Percentiles rank a stretch among this genome's conserved stretches.
Evolutionary conservation across 2,888 invertebrate species (phyloP).

Genomic region (Tipula helvola): DNA sequence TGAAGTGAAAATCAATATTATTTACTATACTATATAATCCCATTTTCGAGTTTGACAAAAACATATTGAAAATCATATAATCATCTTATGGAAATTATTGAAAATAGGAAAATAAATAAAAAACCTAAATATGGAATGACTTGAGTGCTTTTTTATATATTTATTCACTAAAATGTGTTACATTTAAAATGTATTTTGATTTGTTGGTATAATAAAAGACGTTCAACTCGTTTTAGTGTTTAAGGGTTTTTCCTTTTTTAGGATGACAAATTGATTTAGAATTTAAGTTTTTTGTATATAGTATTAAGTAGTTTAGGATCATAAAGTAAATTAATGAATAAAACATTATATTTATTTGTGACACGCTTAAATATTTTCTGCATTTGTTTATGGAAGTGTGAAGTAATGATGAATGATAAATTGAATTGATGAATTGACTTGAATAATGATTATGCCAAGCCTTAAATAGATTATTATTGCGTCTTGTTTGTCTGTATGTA

Average conservation of each 20-base stretch:
- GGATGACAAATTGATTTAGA: not conserved
- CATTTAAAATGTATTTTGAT: not conserved
- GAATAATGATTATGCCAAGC: not conserved
- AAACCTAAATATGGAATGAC: not conserved
- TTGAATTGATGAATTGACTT: not conserved
- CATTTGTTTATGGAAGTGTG: not conserved
- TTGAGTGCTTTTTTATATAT: not conserved
- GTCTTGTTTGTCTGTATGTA: not conserved
- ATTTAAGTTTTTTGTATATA: not conserved
- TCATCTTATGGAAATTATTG: not conserved
- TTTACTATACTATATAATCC: not conserved
- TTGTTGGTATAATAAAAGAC: not conserved
- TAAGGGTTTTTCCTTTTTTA: not conserved
- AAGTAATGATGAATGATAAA: not conserved
- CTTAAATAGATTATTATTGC: not conserved
- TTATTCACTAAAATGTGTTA: not conserved
- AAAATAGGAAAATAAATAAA: not conserved
- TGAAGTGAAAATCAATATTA: not conserved
- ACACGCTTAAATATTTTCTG: not conserved
- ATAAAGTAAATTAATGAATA: not conserved
- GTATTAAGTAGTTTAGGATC: not conserved
- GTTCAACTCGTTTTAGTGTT: not conserved
- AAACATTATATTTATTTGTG: not conserved
- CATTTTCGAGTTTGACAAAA: not conserved
- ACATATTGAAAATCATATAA: not conserved